Evolutionary conservation across 2,113 vertebrate species (phyloP).

Genomic region (Columba livia): DNA sequence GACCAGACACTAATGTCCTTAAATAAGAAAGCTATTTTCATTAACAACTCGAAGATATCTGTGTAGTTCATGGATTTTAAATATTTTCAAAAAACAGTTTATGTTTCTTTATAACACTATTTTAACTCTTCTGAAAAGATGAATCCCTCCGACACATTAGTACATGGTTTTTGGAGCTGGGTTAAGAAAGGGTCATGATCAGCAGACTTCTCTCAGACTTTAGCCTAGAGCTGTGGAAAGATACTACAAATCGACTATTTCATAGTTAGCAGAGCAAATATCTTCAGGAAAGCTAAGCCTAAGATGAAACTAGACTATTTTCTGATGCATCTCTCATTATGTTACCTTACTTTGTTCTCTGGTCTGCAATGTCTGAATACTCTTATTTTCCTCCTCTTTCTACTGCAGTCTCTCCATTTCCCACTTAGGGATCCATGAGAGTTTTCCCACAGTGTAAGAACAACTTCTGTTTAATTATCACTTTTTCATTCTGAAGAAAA

Average conservation of each 20-base stretch:
- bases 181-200: not conserved
- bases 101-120: not conserved
- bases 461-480: not conserved
- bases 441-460: not conserved
- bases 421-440: not conserved
- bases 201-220: not conserved
- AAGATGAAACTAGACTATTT: not conserved
- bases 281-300: not conserved
- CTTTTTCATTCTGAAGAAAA: constrained; percentile 7
- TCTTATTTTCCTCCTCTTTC: not conserved
- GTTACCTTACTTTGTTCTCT: not conserved
- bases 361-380: not conserved
- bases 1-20: not conserved
- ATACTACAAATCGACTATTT: not conserved
- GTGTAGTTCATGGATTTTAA: not conserved
- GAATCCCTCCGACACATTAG: not conserved
- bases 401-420: not conserved
- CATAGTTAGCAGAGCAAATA: not conserved
- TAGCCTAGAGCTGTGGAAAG: not conserved
- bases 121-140: not conserved
- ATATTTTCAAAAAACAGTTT: not conserved
- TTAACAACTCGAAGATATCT: not conserved
- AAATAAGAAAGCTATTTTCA: not conserved
- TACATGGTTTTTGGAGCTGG: not conserved
- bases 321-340: not conserved